Conservation (phyloP, 2,113 vertebrate genomes). For the Clinocottus analis region DNA sequence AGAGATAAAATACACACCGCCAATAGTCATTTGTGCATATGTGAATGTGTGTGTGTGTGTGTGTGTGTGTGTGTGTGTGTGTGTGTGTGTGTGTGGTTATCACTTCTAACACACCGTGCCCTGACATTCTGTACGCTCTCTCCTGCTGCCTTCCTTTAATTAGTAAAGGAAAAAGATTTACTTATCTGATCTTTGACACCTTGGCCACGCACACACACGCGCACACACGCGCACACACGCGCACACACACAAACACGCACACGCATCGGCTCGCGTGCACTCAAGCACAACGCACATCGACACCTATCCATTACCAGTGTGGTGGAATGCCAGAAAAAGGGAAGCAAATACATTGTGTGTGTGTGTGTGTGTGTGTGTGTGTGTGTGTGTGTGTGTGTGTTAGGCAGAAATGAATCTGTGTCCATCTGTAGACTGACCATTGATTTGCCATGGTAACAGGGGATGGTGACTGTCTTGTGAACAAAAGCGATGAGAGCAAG, state of each 20-base stretch:
- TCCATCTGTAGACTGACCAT: slow-evolving; percentile 75
- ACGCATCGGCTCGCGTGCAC: not conserved
- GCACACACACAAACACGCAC: slow-evolving; percentile 1
- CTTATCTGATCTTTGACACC: slow-evolving; percentile 73
- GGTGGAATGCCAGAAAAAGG: slow-evolving; percentile 45
- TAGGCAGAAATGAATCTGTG: slow-evolving; percentile 56
- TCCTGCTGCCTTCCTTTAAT: slow-evolving; percentile 72
- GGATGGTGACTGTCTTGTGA: slow-evolving; percentile 69
- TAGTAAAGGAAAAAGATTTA: slow-evolving; percentile 75
- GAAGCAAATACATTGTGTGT: slow-evolving; percentile 27
- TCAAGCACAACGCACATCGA: slow-evolving; percentile 14
- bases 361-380: slow-evolving; percentile 42
- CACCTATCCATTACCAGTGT: slow-evolving; percentile 61
- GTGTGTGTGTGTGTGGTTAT: slow-evolving; percentile 43
- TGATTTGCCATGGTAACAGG: slow-evolving; percentile 78
- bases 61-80: slow-evolving; percentile 41
- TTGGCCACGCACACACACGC: slow-evolving; percentile 26
- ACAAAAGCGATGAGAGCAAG: slow-evolving; percentile 66
- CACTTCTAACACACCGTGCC: slow-evolving; percentile 43
- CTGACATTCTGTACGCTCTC: slow-evolving; percentile 50
- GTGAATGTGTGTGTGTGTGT: slow-evolving; percentile 22
- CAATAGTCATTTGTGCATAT: slow-evolving; percentile 68
- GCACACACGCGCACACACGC: slow-evolving; percentile 38
- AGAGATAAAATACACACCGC: slow-evolving; percentile 57
- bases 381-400: slow-evolving; percentile 13